Base-by-base conservation (phyloP, 1,140 invertebrate genomes). In the Macrosteles quadrilineatus region DNA sequence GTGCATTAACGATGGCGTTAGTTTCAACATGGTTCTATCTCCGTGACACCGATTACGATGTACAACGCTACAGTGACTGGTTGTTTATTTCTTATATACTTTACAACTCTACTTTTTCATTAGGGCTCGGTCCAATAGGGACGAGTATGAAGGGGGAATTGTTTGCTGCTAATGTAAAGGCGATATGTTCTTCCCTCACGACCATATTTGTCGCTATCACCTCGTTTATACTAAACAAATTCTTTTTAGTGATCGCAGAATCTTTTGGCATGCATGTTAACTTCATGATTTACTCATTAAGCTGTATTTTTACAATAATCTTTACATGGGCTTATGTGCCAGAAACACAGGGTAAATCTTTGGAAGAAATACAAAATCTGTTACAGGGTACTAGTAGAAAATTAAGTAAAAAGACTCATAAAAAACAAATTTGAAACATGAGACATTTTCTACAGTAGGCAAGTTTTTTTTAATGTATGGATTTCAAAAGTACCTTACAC, bases 271-370 rank as follows among this genome's bases (percentile, higher is more conserved):
- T 85, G 59, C 87, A 90, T 74, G 85, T 85, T 4, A 88, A 89
- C 1, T 88, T 88, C 12, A 95, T 96, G 78, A 95, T 93, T 81
- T 93, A 90, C 85, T 83, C 88, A 73, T 89, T 88, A 19, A 75
- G 87, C 0, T 65, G 88, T 2, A 84, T 89, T 9, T 19, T 71
- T 36, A 40, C 62, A 17, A 76, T 88, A 0, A 81, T 94, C 21
- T 91, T 88, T 76, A 84, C 86, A 0, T 79, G 90, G 25, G 82
- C 80, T 57, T 83, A 88, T 70, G 84, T 94, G 6, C 91, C 92
- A 0, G 92, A 95, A 81, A 94, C 92, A 0, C 94, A 93, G 80
- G 90, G 90, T 12, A 89, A 91, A 80, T 87, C 85, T 59, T 83
- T 92, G 30, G 85, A 90, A 72, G 84, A 94, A 81, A 93, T 95